phyloP scores from a whole-genome alignment of 2,797 vertebrate genomes.

The Aeoliscus strigatus region DNA sequence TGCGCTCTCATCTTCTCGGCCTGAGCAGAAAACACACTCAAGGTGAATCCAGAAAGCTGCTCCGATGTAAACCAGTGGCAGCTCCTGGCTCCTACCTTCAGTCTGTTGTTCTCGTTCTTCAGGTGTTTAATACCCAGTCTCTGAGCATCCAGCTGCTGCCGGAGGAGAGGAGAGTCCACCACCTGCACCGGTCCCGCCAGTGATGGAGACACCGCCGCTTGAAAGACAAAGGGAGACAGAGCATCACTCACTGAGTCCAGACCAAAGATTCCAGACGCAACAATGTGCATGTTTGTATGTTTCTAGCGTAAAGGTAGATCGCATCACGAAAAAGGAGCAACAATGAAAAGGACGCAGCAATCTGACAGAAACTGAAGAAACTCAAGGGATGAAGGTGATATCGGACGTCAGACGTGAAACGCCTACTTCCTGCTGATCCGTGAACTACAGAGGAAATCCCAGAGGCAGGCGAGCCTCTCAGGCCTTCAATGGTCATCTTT shows the following conservation, averaged over 20 bases:
- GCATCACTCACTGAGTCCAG: too few relatives aligned
- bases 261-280: too few relatives aligned
- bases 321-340: too few relatives aligned
- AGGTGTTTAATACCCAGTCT: slow-evolving; percentile 88
- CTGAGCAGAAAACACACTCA: too few relatives aligned
- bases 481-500: slow-evolving; percentile 83
- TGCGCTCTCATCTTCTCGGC: slow-evolving; percentile 86
- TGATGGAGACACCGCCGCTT: slow-evolving; percentile 42
- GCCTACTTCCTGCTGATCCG: slow-evolving; percentile 81
- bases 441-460: slow-evolving; percentile 88
- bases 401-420: too few relatives aligned
- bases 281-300: too few relatives aligned
- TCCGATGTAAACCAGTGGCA: too few relatives aligned
- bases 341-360: too few relatives aligned
- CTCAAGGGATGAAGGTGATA: not conserved
- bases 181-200: slow-evolving; percentile 84
- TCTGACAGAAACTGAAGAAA: not conserved
- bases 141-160: slow-evolving; percentile 91
- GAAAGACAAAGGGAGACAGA: too few relatives aligned
- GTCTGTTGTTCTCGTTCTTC: slow-evolving; percentile 90
- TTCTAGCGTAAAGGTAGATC: too few relatives aligned
- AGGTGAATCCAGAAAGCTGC: too few relatives aligned
- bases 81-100: slow-evolving; percentile 82
- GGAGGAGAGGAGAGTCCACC: slow-evolving; percentile 90
- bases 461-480: slow-evolving; percentile 76